Evolutionary conservation across 2,888 invertebrate species (phyloP).

Genomic region (Himalopsyche japonica): DNA sequence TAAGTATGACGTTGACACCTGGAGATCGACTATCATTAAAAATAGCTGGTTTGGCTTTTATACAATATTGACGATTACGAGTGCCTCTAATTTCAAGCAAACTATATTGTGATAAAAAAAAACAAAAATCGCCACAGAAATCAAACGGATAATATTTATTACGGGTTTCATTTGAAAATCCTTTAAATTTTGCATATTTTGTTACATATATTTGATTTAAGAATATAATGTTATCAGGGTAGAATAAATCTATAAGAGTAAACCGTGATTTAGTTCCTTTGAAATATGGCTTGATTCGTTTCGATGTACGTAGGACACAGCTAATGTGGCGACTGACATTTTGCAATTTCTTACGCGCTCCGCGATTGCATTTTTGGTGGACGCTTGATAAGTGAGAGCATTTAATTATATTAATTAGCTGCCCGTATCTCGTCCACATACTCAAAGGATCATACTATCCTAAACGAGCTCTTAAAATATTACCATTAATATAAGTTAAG

Average conservation of each 20-base stretch:
- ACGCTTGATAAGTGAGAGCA: background rate
- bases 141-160: background rate
- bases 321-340: background rate
- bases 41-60: background rate
- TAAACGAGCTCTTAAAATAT: background rate
- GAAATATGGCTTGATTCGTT: too few species aligned
- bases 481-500: background rate
- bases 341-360: background rate
- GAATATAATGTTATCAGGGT: too few species aligned
- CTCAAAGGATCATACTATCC: background rate
- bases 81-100: background rate
- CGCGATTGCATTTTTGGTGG: background rate
- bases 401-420: background rate
- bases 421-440: background rate
- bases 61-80: background rate
- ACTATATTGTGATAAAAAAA: background rate
- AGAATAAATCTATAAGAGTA: too few species aligned
- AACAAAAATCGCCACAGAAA: background rate
- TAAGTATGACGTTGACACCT: background rate
- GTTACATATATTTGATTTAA: too few species aligned
- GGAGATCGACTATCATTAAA: conserved; percentile 1
- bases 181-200: too few species aligned
- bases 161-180: too few species aligned
- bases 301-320: background rate
- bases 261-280: too few species aligned